phyloP scores from a whole-genome alignment of 2,113 vertebrate genomes.

The Eleginops maclovinus region DNA sequence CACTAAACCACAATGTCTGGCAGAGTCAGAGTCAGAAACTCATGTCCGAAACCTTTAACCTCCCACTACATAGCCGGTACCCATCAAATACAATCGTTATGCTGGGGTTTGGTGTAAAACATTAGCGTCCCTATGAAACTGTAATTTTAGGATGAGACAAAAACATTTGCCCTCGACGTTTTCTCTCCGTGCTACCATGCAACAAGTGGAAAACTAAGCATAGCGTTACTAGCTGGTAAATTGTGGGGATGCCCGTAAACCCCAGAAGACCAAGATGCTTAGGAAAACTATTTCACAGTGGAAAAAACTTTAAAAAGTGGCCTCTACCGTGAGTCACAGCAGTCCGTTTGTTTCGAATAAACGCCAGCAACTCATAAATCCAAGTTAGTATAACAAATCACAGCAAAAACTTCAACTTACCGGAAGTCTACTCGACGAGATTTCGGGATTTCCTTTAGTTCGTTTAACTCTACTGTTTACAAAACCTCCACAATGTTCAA shows the following conservation, averaged over 20 bases:
- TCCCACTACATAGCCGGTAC: too few species aligned
- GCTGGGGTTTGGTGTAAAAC: not conserved
- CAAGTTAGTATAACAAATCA: constrained; percentile 24
- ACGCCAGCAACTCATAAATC: not conserved
- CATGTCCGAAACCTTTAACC: not conserved
- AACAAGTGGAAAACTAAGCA: not conserved
- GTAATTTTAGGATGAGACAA: not conserved
- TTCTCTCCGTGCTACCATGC: not conserved
- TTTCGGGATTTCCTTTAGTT: not conserved
- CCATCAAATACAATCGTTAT: not conserved
- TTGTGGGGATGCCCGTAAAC: not conserved
- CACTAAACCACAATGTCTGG: constrained; percentile 11
- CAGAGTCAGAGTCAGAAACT: constrained; percentile 11
- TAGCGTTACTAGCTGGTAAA: not conserved
- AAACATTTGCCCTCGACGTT: not conserved
- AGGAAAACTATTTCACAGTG: not conserved
- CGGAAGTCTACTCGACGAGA: constrained; percentile 12
- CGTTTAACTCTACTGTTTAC: not conserved
- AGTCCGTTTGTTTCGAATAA: constrained; percentile 13
- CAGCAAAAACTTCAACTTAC: constrained; percentile 44
- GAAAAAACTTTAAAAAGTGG: not conserved
- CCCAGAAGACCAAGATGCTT: too few species aligned
- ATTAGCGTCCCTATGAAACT: not conserved
- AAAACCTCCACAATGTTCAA: not conserved
- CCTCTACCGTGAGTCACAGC: constrained; percentile 1